phyloP scores from a whole-genome alignment of 2,888 invertebrate species.

The Bombylius major region DNA sequence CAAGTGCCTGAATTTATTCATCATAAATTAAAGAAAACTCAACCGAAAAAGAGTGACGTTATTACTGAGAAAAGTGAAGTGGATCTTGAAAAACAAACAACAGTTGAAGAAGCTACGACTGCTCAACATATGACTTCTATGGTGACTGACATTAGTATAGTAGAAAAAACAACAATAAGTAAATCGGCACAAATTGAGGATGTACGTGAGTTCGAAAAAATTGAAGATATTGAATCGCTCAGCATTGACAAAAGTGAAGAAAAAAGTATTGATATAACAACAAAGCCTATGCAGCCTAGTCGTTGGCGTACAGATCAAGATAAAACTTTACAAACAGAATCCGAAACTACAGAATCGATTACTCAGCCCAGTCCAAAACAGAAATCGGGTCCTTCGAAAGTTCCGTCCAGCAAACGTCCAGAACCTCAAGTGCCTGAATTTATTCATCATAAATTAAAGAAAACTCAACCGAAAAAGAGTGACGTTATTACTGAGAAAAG shows the following conservation, averaged over 20 bases:
- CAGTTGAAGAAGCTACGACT: constrained; percentile 17
- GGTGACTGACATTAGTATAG: too few species aligned
- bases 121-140: constrained; percentile 1
- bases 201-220: too few species aligned
- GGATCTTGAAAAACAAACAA: constrained; percentile 11
- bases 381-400: too few species aligned
- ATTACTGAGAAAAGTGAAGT: not conserved
- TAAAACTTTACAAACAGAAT: too few species aligned
- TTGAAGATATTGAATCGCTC: too few species aligned
- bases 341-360: too few species aligned
- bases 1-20: constrained; percentile 24
- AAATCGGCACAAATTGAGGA: too few species aligned
- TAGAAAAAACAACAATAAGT: too few species aligned
- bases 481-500: not conserved
- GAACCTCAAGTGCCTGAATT: constrained; percentile 28
- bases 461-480: constrained; percentile 12
- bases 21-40: constrained; percentile 13
- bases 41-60: constrained; percentile 11
- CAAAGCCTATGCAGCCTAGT: constrained; percentile 15
- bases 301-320: constrained; percentile 1
- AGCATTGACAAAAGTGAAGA: constrained; percentile 1
- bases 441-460: constrained; percentile 15
- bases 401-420: not conserved
- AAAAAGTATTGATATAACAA: constrained; percentile 19
- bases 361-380: too few species aligned